phyloP scores from a whole-genome alignment of 1,140 invertebrate species.

The Drosophila orena region DNA sequence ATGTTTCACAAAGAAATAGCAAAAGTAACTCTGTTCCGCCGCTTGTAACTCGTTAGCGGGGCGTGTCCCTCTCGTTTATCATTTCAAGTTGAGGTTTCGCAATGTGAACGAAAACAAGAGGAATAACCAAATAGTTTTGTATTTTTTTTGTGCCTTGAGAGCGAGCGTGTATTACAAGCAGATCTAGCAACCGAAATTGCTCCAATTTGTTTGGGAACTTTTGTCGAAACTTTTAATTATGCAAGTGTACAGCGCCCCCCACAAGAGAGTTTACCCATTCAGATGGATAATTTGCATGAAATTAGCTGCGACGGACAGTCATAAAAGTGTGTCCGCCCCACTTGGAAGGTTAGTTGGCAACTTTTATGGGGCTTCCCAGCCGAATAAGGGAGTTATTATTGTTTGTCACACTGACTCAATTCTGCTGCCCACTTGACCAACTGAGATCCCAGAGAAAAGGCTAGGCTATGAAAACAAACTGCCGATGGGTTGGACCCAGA shows the following conservation, averaged over 20 bases:
- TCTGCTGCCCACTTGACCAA: constrained; percentile 75
- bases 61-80: constrained; percentile 76
- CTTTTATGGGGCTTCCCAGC: constrained; percentile 28
- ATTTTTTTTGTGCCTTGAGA: constrained; percentile 45
- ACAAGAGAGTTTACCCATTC: constrained; percentile 32
- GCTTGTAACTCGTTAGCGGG: constrained; percentile 67
- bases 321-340: constrained; percentile 25
- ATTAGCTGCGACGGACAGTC: constrained; percentile 46
- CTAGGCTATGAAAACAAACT: constrained; percentile 6
- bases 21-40: constrained; percentile 37
- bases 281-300: constrained; percentile 71
- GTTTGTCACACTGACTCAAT: constrained; percentile 82
- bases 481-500: constrained; percentile 17
- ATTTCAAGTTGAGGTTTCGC: constrained; percentile 61
- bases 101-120: constrained; percentile 33
- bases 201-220: constrained; percentile 77
- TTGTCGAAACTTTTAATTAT: constrained; percentile 69
- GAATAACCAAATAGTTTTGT: constrained; percentile 53
- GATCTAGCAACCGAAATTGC: constrained; percentile 54
- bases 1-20: constrained; percentile 50
- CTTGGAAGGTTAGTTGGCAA: constrained; percentile 39
- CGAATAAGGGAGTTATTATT: constrained; percentile 68
- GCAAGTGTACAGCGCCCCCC: constrained; percentile 67
- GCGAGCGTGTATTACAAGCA: constrained; percentile 56
- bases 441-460: constrained; percentile 28